Conservation (phyloP, 2,113 vertebrate species). For the Aix galericulata region DNA sequence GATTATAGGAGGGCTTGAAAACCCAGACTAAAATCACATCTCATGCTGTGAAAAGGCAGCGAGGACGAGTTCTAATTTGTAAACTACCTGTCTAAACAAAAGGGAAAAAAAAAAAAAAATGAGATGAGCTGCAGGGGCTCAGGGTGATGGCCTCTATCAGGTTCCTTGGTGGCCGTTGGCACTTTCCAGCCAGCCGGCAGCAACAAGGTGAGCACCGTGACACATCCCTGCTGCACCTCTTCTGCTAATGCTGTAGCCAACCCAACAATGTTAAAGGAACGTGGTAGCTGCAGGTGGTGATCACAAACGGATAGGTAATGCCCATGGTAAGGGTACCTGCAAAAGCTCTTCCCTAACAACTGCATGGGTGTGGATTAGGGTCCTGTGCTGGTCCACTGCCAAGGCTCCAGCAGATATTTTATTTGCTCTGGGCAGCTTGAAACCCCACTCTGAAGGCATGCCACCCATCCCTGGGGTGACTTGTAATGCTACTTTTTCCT, state of each 20-base stretch:
- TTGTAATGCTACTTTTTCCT: background rate
- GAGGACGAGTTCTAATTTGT: background rate
- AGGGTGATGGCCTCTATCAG: background rate
- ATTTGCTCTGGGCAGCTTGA: background rate
- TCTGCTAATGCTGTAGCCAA: background rate
- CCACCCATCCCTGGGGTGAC: background rate
- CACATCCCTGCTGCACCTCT: rapidly evolving
- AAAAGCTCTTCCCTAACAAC: background rate
- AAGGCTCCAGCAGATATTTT: background rate
- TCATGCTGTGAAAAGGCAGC: background rate
- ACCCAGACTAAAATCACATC: background rate
- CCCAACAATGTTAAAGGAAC: background rate
- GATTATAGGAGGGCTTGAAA: background rate
- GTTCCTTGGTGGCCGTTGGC: background rate
- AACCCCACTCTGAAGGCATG: background rate
- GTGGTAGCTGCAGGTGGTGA: rapidly evolving
- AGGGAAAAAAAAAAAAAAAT: background rate
- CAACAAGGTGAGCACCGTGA: background rate
- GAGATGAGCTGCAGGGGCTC: background rate
- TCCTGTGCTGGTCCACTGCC: background rate
- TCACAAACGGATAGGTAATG: background rate
- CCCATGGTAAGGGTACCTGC: rapidly evolving
- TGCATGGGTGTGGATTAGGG: too few species aligned
- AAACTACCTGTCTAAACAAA: background rate
- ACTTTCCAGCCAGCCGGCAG: background rate